These are phyloP conservation scores for Sceloporus undulatus DNA, from an alignment of 2,113 vertebrate genomes.

Conservation along the genomic window DNA sequence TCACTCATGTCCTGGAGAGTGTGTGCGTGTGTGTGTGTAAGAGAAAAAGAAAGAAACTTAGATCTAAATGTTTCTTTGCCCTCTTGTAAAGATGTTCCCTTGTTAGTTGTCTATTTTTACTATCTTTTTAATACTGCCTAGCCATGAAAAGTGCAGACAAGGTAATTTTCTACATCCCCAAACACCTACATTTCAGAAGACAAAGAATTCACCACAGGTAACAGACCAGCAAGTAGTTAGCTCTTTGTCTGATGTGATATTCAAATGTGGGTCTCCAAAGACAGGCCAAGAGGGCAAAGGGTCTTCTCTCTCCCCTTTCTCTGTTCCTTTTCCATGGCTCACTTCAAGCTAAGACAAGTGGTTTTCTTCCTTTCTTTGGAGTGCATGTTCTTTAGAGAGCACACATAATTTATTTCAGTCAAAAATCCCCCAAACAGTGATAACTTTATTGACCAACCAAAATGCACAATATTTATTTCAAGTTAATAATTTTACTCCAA, in stretches of 20 bases:
- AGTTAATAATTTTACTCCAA: conserved; percentile 46
- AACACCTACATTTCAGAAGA: conserved; percentile 68
- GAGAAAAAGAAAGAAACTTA: conserved; percentile 34
- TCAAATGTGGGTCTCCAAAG: conserved; percentile 48
- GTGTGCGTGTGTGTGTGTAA: background rate
- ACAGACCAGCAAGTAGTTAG: conserved; percentile 56
- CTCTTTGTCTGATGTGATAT: conserved; percentile 47
- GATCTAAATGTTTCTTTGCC: conserved; percentile 65
- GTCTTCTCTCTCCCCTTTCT: conserved; percentile 11
- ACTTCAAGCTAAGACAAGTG: conserved; percentile 57
- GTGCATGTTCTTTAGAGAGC: conserved; percentile 1
- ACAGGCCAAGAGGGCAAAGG: conserved; percentile 6
- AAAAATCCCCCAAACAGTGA: no score
- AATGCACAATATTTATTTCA: background rate
- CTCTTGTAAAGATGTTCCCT: conserved; percentile 70
- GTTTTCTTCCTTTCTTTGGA: no score
- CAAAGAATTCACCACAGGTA: conserved; percentile 56
- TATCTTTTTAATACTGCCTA: conserved; percentile 64
- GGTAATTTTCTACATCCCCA: conserved; percentile 64
- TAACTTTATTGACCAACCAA: no score
- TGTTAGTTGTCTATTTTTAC: conserved; percentile 70
- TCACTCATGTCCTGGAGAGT: conserved; percentile 64
- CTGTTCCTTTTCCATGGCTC: conserved; percentile 31
- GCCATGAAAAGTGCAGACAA: conserved; percentile 64
- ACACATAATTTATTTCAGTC: no score